Evolutionary conservation across 2,888 invertebrate genomes (phyloP).

Genomic region (Anagyrus pseudococci): DNA sequence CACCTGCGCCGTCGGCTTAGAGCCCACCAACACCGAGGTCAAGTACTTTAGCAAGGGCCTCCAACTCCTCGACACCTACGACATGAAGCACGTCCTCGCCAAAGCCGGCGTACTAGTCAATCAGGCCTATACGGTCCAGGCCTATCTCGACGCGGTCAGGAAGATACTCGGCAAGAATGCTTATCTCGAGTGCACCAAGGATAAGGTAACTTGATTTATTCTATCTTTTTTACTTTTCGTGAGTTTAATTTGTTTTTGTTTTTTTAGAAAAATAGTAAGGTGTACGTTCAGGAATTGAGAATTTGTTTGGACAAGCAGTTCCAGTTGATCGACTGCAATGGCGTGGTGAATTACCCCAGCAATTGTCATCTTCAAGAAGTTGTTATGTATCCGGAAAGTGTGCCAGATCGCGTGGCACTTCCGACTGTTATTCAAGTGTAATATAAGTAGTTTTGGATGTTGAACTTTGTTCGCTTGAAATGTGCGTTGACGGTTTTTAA

Average conservation of each 20-base stretch:
- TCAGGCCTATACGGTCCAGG: conserved; percentile 43
- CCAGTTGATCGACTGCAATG: conserved; percentile 72
- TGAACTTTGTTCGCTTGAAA: no score
- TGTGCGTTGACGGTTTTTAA: no score
- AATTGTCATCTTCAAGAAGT: conserved; percentile 67
- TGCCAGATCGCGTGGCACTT: conserved; percentile 52
- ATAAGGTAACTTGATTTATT: conserved; percentile 60
- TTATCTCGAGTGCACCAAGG: conserved; percentile 70
- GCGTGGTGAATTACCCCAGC: conserved; percentile 66
- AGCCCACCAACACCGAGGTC: conserved; percentile 67
- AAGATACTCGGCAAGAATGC: conserved; percentile 67
- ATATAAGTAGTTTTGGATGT: no score
- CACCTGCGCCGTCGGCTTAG: conserved; percentile 73
- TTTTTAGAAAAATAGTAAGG: conserved; percentile 62
- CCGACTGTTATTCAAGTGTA: not conserved
- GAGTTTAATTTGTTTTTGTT: not conserved
- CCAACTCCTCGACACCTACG: conserved; percentile 67
- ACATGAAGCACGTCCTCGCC: conserved; percentile 68
- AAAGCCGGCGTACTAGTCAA: conserved; percentile 68
- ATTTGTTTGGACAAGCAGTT: conserved; percentile 77
- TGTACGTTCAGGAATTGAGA: conserved; percentile 74
- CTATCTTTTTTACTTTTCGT: not conserved
- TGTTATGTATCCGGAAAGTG: conserved; percentile 67
- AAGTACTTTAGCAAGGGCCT: conserved; percentile 76
- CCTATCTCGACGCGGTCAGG: conserved; percentile 66